Evolutionary conservation across 1,140 invertebrate genomes (phyloP).

Genomic region (Drosophila bifasciata): DNA sequence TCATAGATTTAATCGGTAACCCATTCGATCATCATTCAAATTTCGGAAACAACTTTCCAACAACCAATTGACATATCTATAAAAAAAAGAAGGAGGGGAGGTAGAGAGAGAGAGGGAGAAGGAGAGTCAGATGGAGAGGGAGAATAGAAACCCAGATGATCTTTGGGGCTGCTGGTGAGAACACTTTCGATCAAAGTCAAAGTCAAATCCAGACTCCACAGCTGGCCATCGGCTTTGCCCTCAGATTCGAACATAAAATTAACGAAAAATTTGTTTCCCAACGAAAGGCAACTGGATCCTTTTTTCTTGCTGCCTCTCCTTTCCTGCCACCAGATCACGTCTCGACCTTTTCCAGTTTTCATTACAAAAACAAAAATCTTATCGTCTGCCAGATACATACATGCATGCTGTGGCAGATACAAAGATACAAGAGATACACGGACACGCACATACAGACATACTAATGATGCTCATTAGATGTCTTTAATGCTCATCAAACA

Average conservation of each 20-base stretch:
- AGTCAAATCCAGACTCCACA: constrained; percentile 28
- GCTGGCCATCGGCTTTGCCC: constrained; percentile 27
- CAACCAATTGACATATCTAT: constrained; percentile 38
- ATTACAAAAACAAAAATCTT: constrained; percentile 64
- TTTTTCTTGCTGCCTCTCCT: constrained; percentile 35
- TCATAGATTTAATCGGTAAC: constrained; percentile 6
- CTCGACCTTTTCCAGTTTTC: constrained; percentile 60
- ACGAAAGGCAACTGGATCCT: constrained; percentile 42
- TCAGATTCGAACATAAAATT: constrained; percentile 55
- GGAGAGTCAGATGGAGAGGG: neutral
- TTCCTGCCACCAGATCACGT: constrained; percentile 42
- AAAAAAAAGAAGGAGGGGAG: neutral
- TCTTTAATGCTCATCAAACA: constrained; percentile 59
- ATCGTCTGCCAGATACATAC: no score
- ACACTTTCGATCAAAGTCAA: constrained; percentile 68
- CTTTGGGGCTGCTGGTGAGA: neutral
- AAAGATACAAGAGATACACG: constrained; percentile 29
- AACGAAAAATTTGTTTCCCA: constrained; percentile 43
- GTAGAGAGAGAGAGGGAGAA: no score
- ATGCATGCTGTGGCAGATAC: constrained; percentile 21
- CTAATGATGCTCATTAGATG: constrained; percentile 79
- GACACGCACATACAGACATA: constrained; percentile 34
- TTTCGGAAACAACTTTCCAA: constrained; percentile 28
- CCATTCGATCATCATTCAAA: constrained; percentile 59
- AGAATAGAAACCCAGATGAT: neutral